A percentile compares a stretch with the other conserved stretches of the same genome.
phyloP scores from a whole-genome alignment of 53 echinoderm and acorn worm genomes.

The Echinometra lucunter region DNA sequence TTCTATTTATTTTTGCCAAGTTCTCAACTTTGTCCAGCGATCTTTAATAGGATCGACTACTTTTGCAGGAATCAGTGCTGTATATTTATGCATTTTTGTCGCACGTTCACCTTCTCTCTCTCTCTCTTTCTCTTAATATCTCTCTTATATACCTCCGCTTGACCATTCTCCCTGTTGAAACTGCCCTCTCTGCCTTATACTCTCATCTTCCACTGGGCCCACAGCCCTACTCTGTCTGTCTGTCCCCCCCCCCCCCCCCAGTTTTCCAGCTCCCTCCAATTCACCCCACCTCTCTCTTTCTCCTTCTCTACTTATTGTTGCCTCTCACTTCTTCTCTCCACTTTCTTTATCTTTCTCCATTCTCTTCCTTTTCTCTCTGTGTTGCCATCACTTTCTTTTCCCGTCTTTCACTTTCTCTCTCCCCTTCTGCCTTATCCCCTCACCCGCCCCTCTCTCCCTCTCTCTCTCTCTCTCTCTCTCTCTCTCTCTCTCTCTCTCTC shows the following conservation, averaged over 20 bases:
- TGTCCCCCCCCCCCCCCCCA: not conserved
- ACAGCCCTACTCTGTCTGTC: not conserved
- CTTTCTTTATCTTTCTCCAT: too few species aligned
- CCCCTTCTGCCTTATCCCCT: not conserved
- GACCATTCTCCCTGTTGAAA: too few species aligned
- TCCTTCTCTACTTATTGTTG: not conserved
- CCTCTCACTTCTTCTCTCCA: too few species aligned
- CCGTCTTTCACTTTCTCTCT: too few species aligned
- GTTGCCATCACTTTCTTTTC: too few species aligned
- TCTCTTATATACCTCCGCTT: not conserved
- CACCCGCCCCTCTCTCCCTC: not conserved
- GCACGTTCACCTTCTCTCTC: not conserved
- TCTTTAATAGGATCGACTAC: not conserved
- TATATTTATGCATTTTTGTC: not conserved
- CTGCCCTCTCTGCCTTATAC: too few species aligned
- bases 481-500: not conserved
- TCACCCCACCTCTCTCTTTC: not conserved
- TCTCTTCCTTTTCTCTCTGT: not conserved
- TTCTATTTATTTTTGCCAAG: not conserved
- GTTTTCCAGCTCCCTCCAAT: too few species aligned
- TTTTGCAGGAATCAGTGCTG: not conserved
- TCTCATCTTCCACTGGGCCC: too few species aligned
- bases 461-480: not conserved
- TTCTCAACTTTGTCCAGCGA: not conserved
- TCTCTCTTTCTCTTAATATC: not conserved